Evolutionary conservation across 2,888 invertebrate species (phyloP).

Genomic region (Ochropleura leucogaster): DNA sequence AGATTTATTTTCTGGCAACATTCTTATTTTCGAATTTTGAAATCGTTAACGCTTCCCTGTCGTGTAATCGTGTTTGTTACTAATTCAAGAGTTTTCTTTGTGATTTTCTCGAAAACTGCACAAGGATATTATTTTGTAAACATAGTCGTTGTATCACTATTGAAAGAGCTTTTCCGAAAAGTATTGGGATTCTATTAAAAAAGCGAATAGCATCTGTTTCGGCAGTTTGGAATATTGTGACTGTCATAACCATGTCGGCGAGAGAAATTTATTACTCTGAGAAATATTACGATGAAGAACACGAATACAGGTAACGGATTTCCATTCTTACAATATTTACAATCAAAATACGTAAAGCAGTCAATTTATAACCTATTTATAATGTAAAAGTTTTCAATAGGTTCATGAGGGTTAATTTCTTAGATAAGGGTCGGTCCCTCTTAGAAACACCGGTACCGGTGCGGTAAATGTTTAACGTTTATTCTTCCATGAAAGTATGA

Average conservation of each 20-base stretch:
- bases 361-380: constrained; percentile 35
- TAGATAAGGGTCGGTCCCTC: neutral
- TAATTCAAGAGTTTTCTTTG: constrained; percentile 58
- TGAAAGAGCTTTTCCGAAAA: constrained; percentile 2
- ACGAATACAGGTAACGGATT: constrained; percentile 95
- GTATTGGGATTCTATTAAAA: constrained; percentile 16
- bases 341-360: too few species aligned
- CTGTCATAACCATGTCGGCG: constrained; percentile 84
- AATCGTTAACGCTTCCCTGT: constrained; percentile 78
- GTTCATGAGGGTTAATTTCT: constrained; percentile 17
- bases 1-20: constrained; percentile 56
- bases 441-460: neutral
- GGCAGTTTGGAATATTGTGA: constrained; percentile 48
- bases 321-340: neutral
- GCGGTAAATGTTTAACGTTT: neutral
- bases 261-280: constrained; percentile 97
- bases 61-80: constrained; percentile 57
- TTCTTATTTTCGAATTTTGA: constrained; percentile 78
- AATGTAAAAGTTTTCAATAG: neutral
- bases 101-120: constrained; percentile 54
- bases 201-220: constrained; percentile 30
- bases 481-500: neutral
- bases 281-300: constrained; percentile 97
- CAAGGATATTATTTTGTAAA: constrained; percentile 28
- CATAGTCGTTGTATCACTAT: constrained; percentile 10